Evolutionary conservation across 2,888 invertebrate genomes (phyloP), one percentile per base, ranked within the genome.

Genomic region (Ichneumoninae sp.): DNA sequence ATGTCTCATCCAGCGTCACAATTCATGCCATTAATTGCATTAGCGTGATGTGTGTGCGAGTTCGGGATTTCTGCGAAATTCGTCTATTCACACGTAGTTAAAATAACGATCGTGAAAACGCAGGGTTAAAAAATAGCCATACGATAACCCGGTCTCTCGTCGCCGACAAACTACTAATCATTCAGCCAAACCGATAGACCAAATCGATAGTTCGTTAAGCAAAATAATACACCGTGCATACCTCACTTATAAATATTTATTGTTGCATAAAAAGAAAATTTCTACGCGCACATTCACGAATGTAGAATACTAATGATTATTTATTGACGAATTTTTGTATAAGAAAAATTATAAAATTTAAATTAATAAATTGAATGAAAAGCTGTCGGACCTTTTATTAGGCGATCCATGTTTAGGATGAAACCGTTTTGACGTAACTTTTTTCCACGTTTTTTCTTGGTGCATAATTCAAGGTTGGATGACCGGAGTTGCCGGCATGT

Each of bases 401-500:
- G 6, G 7, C 10, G 22, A 26, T 26, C 13, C 57, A 54, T 22
- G 54, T 54, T 54, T 22, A 13, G 10, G 4, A 57, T 57, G 22
- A 6, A 57, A 30, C 22, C 4, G 30, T 33, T 57, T 33, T 33
- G 22, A 62, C 47, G 19, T 33, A 30, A 62, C 57, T 16, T 44
- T 52, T 44, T 40, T 8, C 26, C 54, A 33, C 47, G 40, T 3
- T 33, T 69, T n/a, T 78, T 79, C 68, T 60, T 33, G 16, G 78
- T 60, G 3, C 26, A 26, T 26, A 65, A 70, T 86, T 86, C 74
- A 80, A 83, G 88, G 86, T 87, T 88, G 86, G 87, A 57, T 85
- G 86, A 79, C 85, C 87, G 86, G 80, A 85, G 86, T 83, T 26
- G 60, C 57, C 62, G 86, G 81, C 77, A 70, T 82, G 75, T 66